phyloP scores from a whole-genome alignment of 1,140 invertebrate genomes.

The Asobara japonica region DNA sequence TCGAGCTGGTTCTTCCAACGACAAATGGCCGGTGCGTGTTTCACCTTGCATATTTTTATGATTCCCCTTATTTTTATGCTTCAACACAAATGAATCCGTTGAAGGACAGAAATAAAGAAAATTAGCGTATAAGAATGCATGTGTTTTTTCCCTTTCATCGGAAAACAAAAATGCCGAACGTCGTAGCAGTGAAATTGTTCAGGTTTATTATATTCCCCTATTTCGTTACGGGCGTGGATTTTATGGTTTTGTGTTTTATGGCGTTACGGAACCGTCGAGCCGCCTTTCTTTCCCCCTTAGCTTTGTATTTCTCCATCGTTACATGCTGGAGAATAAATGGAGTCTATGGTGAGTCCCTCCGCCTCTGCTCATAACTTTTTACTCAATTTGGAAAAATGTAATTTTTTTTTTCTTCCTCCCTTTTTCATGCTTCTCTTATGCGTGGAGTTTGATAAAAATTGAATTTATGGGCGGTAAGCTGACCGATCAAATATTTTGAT shows the following conservation, averaged over 20 bases:
- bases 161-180: not conserved
- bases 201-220: conserved; percentile 23
- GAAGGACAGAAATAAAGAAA: not conserved
- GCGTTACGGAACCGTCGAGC: conserved; percentile 22
- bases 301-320: not conserved
- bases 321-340: conserved; percentile 20
- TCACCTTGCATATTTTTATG: not conserved
- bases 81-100: not conserved
- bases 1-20: conserved; percentile 41
- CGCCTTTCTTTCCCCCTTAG: not conserved
- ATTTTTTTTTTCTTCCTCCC: not conserved
- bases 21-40: conserved; percentile 58
- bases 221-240: conserved; percentile 26
- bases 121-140: no score
- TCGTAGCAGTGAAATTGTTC: not conserved
- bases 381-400: not conserved
- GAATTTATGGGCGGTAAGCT: no score
- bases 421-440: not conserved
- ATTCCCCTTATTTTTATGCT: not conserved
- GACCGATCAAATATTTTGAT: no score
- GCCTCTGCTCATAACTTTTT: not conserved
- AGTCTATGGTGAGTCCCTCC: no score
- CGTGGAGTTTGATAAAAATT: not conserved
- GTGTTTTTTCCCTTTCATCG: no score
- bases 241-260: conserved; percentile 22